phyloP scores from a whole-genome alignment of 92 coral and sea anemone species.

The Siderastrea radians region DNA sequence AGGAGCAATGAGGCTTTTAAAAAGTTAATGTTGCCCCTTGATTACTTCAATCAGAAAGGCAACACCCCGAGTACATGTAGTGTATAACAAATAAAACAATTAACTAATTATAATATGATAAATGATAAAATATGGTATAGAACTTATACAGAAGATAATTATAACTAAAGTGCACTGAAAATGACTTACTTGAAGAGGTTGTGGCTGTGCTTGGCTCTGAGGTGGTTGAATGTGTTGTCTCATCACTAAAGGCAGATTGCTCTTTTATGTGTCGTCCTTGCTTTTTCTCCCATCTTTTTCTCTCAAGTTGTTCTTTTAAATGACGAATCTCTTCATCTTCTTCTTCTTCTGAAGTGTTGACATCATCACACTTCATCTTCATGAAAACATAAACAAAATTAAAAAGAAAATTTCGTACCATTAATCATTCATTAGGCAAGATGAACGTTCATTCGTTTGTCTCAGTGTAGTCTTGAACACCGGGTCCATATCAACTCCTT shows the following conservation, averaged over 20 bases:
- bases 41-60: too few relatives aligned
- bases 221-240: conserved; percentile 65
- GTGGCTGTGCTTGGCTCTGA: conserved; percentile 76
- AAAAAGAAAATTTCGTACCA: too few relatives aligned
- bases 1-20: too few relatives aligned
- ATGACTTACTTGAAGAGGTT: conserved; percentile 74
- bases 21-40: too few relatives aligned
- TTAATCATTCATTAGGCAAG: too few relatives aligned
- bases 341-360: conserved; percentile 82
- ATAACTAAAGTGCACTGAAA: background rate
- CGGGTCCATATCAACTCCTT: too few relatives aligned
- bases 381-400: background rate
- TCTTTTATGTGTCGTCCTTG: conserved; percentile 63
- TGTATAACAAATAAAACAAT: too few relatives aligned
- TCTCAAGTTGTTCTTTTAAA: conserved; percentile 84
- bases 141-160: background rate
- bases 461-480: too few relatives aligned
- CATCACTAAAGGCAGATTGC: conserved; percentile 83
- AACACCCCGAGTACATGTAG: too few relatives aligned
- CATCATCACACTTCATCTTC: conserved; percentile 95
- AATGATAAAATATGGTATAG: too few relatives aligned
- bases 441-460: too few relatives aligned
- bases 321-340: conserved; percentile 94
- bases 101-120: too few relatives aligned
- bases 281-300: conserved; percentile 83